phyloP scores from a whole-genome alignment of 2,113 vertebrate genomes.

The Scomber scombrus region DNA sequence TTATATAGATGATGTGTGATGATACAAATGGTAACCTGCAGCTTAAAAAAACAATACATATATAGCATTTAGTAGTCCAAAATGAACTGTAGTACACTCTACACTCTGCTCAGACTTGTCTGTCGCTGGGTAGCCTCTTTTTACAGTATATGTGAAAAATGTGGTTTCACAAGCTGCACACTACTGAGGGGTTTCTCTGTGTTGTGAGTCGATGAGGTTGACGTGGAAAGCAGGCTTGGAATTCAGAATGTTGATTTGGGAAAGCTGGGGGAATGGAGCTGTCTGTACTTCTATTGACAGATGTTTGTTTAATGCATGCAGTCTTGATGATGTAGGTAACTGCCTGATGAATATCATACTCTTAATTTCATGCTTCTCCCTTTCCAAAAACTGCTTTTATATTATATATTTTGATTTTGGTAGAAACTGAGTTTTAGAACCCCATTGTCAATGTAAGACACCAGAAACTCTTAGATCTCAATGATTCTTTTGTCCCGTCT shows the following conservation, averaged over 20 bases:
- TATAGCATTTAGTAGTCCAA: neutral
- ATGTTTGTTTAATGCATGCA: neutral
- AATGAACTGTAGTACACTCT: slow-evolving; percentile 2
- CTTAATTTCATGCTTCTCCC: neutral
- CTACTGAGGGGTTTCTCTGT: slow-evolving; percentile 42
- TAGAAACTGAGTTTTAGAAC: neutral
- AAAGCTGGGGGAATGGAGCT: slow-evolving; percentile 18
- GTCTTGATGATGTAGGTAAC: neutral
- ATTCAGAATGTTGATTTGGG: slow-evolving; percentile 5
- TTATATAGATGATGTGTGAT: neutral
- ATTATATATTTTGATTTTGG: neutral
- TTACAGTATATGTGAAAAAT: slow-evolving; percentile 54
- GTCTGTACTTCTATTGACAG: slow-evolving; percentile 5
- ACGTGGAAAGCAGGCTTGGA: neutral
- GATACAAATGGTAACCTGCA: neutral
- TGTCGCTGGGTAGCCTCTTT: neutral
- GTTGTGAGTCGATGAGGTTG: neutral
- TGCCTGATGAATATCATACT: neutral
- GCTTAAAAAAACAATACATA: neutral
- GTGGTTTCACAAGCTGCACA: slow-evolving; percentile 19
- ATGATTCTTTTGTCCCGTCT: neutral
- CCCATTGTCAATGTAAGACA: neutral
- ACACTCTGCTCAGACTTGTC: slow-evolving; percentile 7
- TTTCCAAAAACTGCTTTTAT: neutral
- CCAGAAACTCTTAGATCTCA: neutral